Percentiles rank a stretch among this genome's conserved stretches.
These are phyloP conservation scores for Planococcus citri DNA, from an alignment of 1,140 invertebrate species.

Conservation along the genomic window DNA sequence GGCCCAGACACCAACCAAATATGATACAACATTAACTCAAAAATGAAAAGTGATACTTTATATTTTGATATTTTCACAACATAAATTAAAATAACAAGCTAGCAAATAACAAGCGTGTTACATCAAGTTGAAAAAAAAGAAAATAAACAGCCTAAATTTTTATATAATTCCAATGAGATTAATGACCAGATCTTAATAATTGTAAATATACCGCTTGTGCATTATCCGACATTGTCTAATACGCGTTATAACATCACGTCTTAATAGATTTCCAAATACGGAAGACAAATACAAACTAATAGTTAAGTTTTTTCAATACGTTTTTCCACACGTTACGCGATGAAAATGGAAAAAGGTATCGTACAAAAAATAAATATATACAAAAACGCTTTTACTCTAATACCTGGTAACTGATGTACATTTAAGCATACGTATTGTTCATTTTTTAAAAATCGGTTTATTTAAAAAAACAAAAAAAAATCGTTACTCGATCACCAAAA, in stretches of 20 bases:
- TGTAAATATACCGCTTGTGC: background rate
- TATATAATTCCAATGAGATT: background rate
- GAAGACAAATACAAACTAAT: background rate
- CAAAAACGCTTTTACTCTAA: background rate
- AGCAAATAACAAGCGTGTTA: constrained; percentile 15
- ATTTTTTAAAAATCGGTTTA: too few relatives aligned
- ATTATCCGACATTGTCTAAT: background rate
- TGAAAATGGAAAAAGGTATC: background rate
- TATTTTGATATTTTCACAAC: constrained; percentile 17
- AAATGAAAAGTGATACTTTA: constrained; percentile 11
- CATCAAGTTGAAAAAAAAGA: background rate
- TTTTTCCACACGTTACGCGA: background rate
- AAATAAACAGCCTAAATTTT: background rate
- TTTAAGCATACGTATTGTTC: background rate
- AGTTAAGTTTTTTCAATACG: background rate
- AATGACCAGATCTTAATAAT: background rate
- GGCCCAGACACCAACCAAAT: too few relatives aligned
- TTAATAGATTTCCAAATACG: background rate
- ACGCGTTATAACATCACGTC: background rate
- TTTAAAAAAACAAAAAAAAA: too few relatives aligned
- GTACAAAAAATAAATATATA: background rate
- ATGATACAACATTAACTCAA: too few relatives aligned
- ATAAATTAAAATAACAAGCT: constrained; percentile 12
- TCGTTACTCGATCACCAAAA: too few relatives aligned
- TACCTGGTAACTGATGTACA: background rate